Evolutionary conservation across 2,797 vertebrate species (phyloP).

Genomic region (Loris lydekkerianus): DNA sequence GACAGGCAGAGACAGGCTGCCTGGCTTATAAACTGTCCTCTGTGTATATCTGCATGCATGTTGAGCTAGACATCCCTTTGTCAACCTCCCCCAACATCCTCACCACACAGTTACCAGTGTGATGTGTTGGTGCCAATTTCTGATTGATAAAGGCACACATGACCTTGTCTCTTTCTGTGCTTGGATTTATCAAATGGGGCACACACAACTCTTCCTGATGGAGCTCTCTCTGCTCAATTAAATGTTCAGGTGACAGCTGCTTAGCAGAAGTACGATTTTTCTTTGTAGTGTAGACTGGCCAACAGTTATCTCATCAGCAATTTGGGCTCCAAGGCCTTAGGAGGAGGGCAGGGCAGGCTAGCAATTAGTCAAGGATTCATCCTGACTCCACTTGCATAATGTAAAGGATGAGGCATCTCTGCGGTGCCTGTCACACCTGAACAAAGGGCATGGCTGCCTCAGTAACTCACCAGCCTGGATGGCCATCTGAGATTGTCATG

Average conservation of each 20-base stretch:
- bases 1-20: background rate
- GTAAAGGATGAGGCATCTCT: background rate
- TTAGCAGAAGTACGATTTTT: constrained; percentile 47
- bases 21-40: background rate
- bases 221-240: constrained; percentile 32
- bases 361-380: background rate
- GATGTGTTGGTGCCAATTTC: background rate
- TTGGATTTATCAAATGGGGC: background rate
- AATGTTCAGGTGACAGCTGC: background rate
- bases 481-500: background rate
- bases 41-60: background rate
- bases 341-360: background rate
- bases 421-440: background rate
- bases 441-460: background rate
- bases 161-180: constrained; percentile 1
- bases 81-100: background rate
- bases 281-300: background rate
- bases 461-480: background rate
- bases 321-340: constrained; percentile 49
- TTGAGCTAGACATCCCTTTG: background rate
- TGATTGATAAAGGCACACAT: background rate
- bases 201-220: background rate
- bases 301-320: constrained; percentile 14
- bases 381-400: background rate
- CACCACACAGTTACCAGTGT: background rate